Evolutionary conservation across 2,797 vertebrate species (phyloP).

Genomic region (Lacerta bilineata): DNA sequence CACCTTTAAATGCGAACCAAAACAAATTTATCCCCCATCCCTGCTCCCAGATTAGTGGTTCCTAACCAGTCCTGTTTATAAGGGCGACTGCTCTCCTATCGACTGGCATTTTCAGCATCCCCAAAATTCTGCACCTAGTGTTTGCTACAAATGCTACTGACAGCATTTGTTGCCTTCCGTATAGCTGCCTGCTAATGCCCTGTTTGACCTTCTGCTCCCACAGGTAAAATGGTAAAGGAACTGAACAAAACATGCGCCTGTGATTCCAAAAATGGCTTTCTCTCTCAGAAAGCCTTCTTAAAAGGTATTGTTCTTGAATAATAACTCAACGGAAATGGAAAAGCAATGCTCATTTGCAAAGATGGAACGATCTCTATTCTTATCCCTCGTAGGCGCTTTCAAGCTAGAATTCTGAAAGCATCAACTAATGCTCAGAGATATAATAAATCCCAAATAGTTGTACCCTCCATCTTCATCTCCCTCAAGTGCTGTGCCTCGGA

Average conservation of each 20-base stretch:
- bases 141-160: conserved; percentile 63
- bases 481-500: neutral
- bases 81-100: conserved; percentile 56
- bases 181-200: conserved; percentile 65
- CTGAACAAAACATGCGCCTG: neutral
- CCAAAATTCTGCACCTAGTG: conserved; percentile 70
- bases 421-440: too few species aligned
- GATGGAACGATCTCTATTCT: neutral
- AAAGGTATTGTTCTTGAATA: conserved; percentile 42
- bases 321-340: conserved; percentile 30
- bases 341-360: conserved; percentile 42
- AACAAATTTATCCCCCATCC: too few species aligned
- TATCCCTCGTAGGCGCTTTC: conserved; percentile 2
- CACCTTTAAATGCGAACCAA: neutral
- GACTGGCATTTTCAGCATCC: conserved; percentile 68
- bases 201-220: conserved; percentile 65
- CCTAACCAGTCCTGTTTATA: conserved; percentile 62
- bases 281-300: conserved; percentile 26
- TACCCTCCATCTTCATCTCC: neutral
- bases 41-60: conserved; percentile 35
- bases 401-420: conserved; percentile 15
- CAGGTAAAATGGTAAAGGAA: conserved; percentile 53
- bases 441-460: too few species aligned
- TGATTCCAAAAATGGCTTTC: conserved; percentile 3
- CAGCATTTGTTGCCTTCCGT: conserved; percentile 65